Conservation (phyloP, 2,888 invertebrate genomes). For the Geotrupes spiniger region DNA sequence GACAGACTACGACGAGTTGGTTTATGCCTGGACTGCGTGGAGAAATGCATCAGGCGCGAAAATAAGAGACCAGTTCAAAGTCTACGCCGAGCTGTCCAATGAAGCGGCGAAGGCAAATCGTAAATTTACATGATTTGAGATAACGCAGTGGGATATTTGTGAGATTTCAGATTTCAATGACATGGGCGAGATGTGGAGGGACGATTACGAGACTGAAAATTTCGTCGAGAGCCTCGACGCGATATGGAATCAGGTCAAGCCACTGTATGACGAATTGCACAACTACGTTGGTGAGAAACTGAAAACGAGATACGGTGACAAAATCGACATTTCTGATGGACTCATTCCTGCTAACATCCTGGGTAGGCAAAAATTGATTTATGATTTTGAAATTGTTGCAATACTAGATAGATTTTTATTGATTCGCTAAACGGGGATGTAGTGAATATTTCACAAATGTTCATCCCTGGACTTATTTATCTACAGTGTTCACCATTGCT, state of each 20-base stretch:
- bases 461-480: too few relatives aligned
- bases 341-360: slow-evolving; percentile 68
- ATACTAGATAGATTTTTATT: too few relatives aligned
- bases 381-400: too few relatives aligned
- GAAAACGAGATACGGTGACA: slow-evolving; percentile 52
- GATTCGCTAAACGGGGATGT: too few relatives aligned
- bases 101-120: slow-evolving; percentile 57
- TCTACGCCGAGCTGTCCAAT: slow-evolving; percentile 62
- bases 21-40: slow-evolving; percentile 65
- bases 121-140: slow-evolving; percentile 8
- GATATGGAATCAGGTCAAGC: slow-evolving; percentile 60
- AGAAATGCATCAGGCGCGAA: slow-evolving; percentile 62
- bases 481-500: too few relatives aligned
- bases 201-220: slow-evolving; percentile 50
- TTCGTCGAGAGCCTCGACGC: slow-evolving; percentile 45
- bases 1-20: slow-evolving; percentile 59
- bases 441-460: too few relatives aligned
- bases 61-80: slow-evolving; percentile 58
- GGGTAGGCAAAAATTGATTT: slow-evolving; percentile 49
- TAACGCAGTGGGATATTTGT: neutral
- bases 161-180: slow-evolving; percentile 49
- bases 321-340: slow-evolving; percentile 50
- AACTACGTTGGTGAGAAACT: slow-evolving; percentile 61
- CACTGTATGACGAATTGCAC: slow-evolving; percentile 62
- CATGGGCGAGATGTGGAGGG: slow-evolving; percentile 54